These are phyloP conservation scores for Papilio helenus DNA, from an alignment of 1,140 invertebrate genomes.

Conservation along the genomic window DNA sequence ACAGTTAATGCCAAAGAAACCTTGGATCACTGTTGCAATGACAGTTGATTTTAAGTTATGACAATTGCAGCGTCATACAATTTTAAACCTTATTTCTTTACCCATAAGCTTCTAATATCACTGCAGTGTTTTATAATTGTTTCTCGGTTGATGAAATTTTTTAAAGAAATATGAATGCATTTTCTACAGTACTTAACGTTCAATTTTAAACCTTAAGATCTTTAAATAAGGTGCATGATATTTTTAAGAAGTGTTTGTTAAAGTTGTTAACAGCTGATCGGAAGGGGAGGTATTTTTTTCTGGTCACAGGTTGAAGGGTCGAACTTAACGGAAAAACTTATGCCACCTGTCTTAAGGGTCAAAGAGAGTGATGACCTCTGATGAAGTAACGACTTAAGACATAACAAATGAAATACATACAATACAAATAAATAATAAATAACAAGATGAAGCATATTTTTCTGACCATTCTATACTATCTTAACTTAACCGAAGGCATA, in stretches of 20 bases:
- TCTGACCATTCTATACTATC: too few relatives aligned
- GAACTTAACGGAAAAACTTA: constrained; percentile 27
- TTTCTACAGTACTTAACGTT: not conserved
- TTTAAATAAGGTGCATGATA: not conserved
- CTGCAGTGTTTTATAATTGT: not conserved
- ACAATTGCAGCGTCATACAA: not conserved
- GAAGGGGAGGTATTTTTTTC: constrained; percentile 30
- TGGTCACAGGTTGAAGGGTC: constrained; percentile 32
- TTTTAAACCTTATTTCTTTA: not conserved
- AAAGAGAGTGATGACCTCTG: constrained; percentile 29
- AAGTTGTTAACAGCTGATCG: constrained; percentile 37
- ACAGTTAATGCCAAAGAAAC: not conserved
- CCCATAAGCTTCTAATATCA: not conserved
- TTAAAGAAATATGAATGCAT: not conserved
- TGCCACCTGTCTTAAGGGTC: constrained; percentile 34
- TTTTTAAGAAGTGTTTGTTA: not conserved
- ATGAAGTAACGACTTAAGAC: not conserved
- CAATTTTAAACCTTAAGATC: not conserved
- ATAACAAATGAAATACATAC: too few relatives aligned
- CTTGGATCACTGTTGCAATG: not conserved
- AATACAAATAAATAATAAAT: too few relatives aligned
- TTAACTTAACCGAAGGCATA: too few relatives aligned
- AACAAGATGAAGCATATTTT: too few relatives aligned
- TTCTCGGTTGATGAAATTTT: constrained; percentile 11
- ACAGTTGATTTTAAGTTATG: not conserved